Evolutionary conservation across 2,888 invertebrate genomes (phyloP).

Genomic region (Leptopilina drosophilae): DNA sequence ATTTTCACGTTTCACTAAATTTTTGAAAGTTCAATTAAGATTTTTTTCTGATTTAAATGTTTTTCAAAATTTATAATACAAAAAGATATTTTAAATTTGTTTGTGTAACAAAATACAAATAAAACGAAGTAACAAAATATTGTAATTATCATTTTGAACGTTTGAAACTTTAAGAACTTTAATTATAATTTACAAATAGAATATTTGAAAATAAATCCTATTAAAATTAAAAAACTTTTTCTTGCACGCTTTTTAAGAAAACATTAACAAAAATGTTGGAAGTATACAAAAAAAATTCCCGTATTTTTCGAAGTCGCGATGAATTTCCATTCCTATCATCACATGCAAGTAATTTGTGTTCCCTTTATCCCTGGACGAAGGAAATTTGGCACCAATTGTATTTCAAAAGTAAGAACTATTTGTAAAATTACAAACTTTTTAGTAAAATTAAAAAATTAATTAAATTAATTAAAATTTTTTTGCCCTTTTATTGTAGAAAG

Average conservation of each 20-base stretch:
- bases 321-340: slow-evolving; percentile 85
- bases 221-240: neutral
- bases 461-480: neutral
- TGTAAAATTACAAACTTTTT: neutral
- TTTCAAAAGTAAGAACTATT: slow-evolving; percentile 85
- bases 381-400: slow-evolving; percentile 96
- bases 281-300: slow-evolving; percentile 85
- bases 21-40: too few species aligned
- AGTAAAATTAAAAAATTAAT: too few species aligned
- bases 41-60: too few species aligned
- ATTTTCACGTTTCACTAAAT: too few species aligned
- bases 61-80: too few species aligned
- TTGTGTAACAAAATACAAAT: too few species aligned
- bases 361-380: slow-evolving; percentile 91
- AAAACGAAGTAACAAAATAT: too few species aligned
- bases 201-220: too few species aligned
- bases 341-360: slow-evolving; percentile 93
- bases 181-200: too few species aligned
- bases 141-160: too few species aligned
- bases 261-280: slow-evolving; percentile 88
- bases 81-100: too few species aligned
- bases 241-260: slow-evolving; percentile 85
- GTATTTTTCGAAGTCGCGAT: slow-evolving; percentile 94
- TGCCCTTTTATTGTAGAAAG: slow-evolving; percentile 81
- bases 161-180: too few species aligned